Base-by-base conservation (phyloP, 2,888 invertebrate genomes). In the Leuctra nigra region DNA sequence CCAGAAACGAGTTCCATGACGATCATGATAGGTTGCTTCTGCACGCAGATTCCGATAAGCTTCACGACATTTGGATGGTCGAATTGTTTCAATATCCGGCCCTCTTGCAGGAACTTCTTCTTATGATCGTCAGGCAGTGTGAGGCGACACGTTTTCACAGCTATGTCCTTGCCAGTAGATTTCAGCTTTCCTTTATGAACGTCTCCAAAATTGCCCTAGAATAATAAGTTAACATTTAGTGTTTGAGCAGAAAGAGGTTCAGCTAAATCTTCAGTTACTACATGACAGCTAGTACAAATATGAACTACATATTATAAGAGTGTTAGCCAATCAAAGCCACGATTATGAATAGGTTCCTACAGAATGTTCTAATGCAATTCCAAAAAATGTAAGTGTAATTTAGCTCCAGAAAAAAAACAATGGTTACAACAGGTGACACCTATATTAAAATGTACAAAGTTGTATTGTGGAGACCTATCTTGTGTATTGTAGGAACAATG, bases 21-120 rank as follows among this genome's bases (percentile, higher is more conserved):
- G 67, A 98, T 96, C 95, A 97, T 96, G 57, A 98, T 95, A 0
- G 98, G 98, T 67, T 96, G 95, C 68, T 95, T 92, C 73, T 96
- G 96, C 61, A 96, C 96, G 66, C 96, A 97, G 65, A 98, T 96
- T 24, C 98, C 98, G 65, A 96, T 95, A 36, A 98, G 82, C 68
- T 91, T 84, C 35, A 97, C 97, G 62, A 97, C 92, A 74, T 97
- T 97, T 0, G 93, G 92, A 73, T 97, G 97, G 71, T 95, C 90
- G 71, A 97, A 97, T 71, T 95, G 95, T 71, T 96, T 95, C 13
- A 97, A 77, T 64, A 97, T 96, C 63, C 96, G 78, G 0, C 96
- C 96, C 70, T 97, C 97, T 70, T 93, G 93, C 33, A 97, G 75
- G 75, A 97, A 97, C 68, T 95, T 96, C 59, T 90, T 84, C 70